Evolutionary conservation across 92 coral and sea anemone genomes (phyloP), one percentile per base, ranked within the genome.

Genomic region (Pocillopora meandrina): DNA sequence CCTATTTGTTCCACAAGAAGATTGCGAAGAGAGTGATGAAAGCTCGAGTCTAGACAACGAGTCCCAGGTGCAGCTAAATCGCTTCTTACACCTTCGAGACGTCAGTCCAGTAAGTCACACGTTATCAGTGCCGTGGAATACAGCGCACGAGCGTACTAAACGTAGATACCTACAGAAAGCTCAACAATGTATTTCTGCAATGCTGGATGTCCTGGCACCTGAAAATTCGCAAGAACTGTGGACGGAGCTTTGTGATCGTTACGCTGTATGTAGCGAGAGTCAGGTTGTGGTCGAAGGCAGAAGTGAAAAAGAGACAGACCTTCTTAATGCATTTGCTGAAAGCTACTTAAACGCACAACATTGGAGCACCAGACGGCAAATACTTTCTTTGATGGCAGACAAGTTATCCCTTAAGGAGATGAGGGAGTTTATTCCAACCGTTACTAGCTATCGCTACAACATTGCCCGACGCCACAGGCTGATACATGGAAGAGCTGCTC

Each of bases 311-410:
- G 83, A 85, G 60, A n/a, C 16, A 12, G 59, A 77, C 15, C 75
- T 88, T 62, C 89, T 80, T n/a, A 74, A 42, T 42, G 89, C 86
- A 64, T 74, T 73, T 63, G 86, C 77, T 1, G 90, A 80, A 33
- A 80, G 90, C 64, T 87, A 81, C 26, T 65, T 36, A 42, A 80
- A 71, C 56, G 89, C 85, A 11, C 84, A 78, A 56, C 89, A 86
- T 65, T 86, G 85, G 89, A 86, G 85, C 26, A 86, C 85, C 20
- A 79, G 81, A 69, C 66, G 89, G 49, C 85, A 86, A 73, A 84
- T 84, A 67, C 62, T 67, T 21, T 80, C 84, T 67, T 77, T 77
- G 60, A 77, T 82, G 86, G 77, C 79, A n/a, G 87, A 84, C 83
- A 75, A 65, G 52, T 61, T 76, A 21, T 65, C 88, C 36, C 64